Evolutionary conservation across 1,140 invertebrate genomes (phyloP).

Genomic region (Achroia grisella): DNA sequence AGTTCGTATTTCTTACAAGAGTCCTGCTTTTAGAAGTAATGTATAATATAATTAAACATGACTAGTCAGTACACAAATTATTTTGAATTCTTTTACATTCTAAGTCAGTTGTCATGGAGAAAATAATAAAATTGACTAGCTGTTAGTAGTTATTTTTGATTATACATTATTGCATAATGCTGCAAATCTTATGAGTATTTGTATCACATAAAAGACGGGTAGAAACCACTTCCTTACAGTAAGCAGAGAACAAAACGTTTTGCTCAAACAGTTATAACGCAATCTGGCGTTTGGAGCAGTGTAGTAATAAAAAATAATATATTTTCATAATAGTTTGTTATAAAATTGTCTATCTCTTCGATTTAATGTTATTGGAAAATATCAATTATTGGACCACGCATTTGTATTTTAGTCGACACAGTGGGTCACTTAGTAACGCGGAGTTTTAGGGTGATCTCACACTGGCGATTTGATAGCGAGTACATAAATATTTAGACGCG

Average conservation of each 20-base stretch:
- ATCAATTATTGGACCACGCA: slow-evolving; percentile 45
- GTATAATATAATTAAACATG: too few relatives aligned
- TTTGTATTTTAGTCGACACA: slow-evolving; percentile 8
- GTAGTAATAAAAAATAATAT: slow-evolving; percentile 28
- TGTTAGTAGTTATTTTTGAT: not conserved
- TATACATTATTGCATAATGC: slow-evolving; percentile 14
- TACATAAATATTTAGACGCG: too few relatives aligned
- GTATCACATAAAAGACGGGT: slow-evolving; percentile 38
- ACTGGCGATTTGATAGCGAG: too few relatives aligned
- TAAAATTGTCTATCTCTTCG: slow-evolving; percentile 33
- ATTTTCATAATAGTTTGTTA: slow-evolving; percentile 47
- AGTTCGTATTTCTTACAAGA: too few relatives aligned
- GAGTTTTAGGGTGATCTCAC: not conserved
- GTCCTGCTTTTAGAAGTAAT: too few relatives aligned
- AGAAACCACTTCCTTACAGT: slow-evolving; percentile 16
- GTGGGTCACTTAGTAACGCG: slow-evolving; percentile 10
- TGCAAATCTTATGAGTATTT: slow-evolving; percentile 48
- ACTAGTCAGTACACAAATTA: too few relatives aligned
- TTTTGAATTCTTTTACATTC: too few relatives aligned
- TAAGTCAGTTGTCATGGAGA: too few relatives aligned
- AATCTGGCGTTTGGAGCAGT: slow-evolving; percentile 19
- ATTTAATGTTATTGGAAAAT: slow-evolving; percentile 29
- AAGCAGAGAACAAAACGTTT: slow-evolving; percentile 14
- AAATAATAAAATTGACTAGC: too few relatives aligned
- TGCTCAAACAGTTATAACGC: slow-evolving; percentile 33